Conservation (phyloP, 2,113 vertebrate genomes). For the Triplophysa rosa region DNA sequence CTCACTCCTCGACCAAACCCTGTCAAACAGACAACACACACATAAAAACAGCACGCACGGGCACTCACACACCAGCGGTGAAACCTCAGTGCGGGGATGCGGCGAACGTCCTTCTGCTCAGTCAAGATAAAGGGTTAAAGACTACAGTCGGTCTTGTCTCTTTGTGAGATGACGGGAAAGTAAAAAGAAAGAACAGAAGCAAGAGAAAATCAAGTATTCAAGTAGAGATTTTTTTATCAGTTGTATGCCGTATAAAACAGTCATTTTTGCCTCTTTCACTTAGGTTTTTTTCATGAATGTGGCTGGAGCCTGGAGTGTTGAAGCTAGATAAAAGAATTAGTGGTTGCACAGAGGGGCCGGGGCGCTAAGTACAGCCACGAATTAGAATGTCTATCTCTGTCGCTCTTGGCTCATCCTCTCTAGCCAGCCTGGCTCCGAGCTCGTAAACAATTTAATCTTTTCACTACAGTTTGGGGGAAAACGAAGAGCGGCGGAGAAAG, state of each 20-base stretch:
- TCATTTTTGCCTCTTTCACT: conserved; percentile 85
- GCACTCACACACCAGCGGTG: conserved; percentile 51
- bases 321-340: conserved; percentile 99
- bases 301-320: conserved; percentile 97
- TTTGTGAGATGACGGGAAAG: conserved; percentile 73
- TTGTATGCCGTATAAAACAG: conserved; percentile 85
- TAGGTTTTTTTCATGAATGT: conserved; percentile 82
- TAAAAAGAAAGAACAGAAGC: conserved; percentile 32
- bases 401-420: conserved; percentile 89
- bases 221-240: conserved; percentile 93
- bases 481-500: conserved; percentile 66
- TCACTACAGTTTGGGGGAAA: conserved; percentile 89
- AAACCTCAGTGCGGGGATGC: conserved; percentile 85
- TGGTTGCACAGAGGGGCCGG: conserved; percentile 84
- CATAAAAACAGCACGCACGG: conserved; percentile 26
- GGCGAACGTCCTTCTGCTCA: conserved; percentile 91
- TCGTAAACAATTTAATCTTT: conserved; percentile 99
- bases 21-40: conserved; percentile 25
- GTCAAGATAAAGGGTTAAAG: conserved; percentile 99
- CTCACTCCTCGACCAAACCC: conserved; percentile 35
- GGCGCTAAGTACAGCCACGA: conserved; percentile 88
- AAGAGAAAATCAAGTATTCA: conserved; percentile 89
- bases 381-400: conserved; percentile 99
- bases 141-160: conserved; percentile 89
- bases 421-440: conserved; percentile 85